Base-by-base conservation (phyloP, 2,113 vertebrate species). In the Ia io region DNA sequence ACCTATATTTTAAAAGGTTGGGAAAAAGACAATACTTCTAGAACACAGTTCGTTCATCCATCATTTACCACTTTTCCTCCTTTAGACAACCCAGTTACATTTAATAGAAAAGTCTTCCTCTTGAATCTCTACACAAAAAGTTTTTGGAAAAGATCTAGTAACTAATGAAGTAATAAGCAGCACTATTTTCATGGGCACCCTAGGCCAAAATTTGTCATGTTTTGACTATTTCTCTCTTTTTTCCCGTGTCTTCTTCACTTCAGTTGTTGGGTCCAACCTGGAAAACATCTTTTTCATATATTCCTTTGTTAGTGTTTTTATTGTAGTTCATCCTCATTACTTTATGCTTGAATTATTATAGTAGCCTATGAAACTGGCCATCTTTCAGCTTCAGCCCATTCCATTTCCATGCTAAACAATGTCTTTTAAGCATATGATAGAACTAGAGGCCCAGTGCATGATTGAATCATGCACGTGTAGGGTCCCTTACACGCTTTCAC, bases 21-120 rank as follows among this genome's bases (percentile, higher is more conserved):
- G 87, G 42, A 71, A 67, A 76, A 22, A 71, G 9, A 76, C 40
- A 73, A 3, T 73, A 88, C 32, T 90, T 86, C n/a, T 88, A 70
- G n/a, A 13, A 84, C 30, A 61, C 8, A 87, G 18, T 73, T 94
- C 28, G 8, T 94, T 84, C 40, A 11, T 35, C 35, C 22, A 51
- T 88, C 49, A 65, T 95, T 95, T 90, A 79, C 32, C 53, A 11
- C 70, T 74, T 44, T 74, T 92, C 84, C 25, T 91, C 67, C 47
- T 77, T 91, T 84, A 44, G 20, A 88, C 47, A 88, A n/a, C 11
- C 28, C 37, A 88, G 0, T 94, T 91, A n/a, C 1, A n/a, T 53
- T 88, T 88, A 82, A 7, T 59, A 73, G 65, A 47, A 95, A 73
- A 90, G 9, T 25, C n/a, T 90, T 23, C 30, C 14, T 84, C 59